Base-by-base conservation (phyloP, 2,113 vertebrate species). In the Heliornis fulica region DNA sequence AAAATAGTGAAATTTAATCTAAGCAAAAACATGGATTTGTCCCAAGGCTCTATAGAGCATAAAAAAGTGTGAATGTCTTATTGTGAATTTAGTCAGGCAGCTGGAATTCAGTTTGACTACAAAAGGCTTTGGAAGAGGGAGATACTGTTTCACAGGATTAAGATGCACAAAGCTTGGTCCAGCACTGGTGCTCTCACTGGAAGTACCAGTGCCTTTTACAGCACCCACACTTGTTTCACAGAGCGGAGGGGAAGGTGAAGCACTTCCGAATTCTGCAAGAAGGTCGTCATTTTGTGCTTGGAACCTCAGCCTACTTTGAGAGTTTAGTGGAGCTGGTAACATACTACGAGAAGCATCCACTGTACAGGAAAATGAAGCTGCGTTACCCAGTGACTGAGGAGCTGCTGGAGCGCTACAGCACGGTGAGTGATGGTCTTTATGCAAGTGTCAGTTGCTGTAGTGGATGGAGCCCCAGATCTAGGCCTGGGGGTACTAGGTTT, bases 201-300 rank as follows among this genome's bases (percentile, higher is more conserved):
- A 16, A 46, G 60, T 64, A 3, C 22, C 8, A 9, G 0, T 26
- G 7, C 14, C 56, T 70, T 11, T 56, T 15, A 71, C 43, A 81
- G 59, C 71, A 15, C 26, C 43, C 21, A 29, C 15, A 5, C 40
- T 91, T 86, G 38, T 96, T 18, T 54, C 16, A 41, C 98, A 99
- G 99, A 94, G 99, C 99, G 8, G 98, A 98, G 53, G 99, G 99
- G 48, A 99, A 98, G 96, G 99, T 99, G 69, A 99, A 99, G 68
- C 99, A 99, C 87, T 99, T 99, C 83, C 98, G 99, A 31, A 99
- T 99, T 95, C 98, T 98, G 94, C 99, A 98, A 60, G 99, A 99
- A 4, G 99, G 98, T 36, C 92, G 93, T 45, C 98, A 98, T 92
- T 99, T 98, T 13, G 98, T 99, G 84, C 97, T 99, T 87, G 99